Percentiles rank a stretch among this genome's conserved stretches.
Conservation (phyloP, 2,797 vertebrate species). For the Apogon talboti region DNA sequence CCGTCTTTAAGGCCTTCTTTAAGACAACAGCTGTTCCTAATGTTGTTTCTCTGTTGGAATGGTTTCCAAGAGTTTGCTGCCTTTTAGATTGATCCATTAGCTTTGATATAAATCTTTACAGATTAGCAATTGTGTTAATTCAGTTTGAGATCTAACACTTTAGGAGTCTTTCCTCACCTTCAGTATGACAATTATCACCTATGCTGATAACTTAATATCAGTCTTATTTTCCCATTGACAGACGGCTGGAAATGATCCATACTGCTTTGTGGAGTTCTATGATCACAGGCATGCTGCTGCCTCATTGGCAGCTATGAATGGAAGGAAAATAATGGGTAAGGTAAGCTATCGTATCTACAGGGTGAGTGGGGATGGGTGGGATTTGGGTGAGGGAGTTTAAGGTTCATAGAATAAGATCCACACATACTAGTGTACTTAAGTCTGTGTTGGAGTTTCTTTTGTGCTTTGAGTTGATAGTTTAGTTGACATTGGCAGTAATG, state of each 20-base stretch:
- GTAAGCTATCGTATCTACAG: conserved; percentile 90
- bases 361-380: conserved; percentile 82
- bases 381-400: conserved; percentile 24
- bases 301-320: conserved; percentile 97
- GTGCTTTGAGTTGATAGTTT: too few relatives aligned
- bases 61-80: too few relatives aligned
- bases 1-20: too few relatives aligned
- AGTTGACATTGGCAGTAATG: too few relatives aligned
- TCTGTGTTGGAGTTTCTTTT: too few relatives aligned
- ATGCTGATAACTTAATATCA: conserved; percentile 41
- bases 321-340: conserved; percentile 99
- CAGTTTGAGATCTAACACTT: not conserved
- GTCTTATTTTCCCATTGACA: conserved; percentile 75
- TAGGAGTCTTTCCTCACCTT: conserved; percentile 12
- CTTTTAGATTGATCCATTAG: too few relatives aligned
- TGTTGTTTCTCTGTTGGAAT: too few relatives aligned
- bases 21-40: too few relatives aligned
- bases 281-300: conserved; percentile 98
- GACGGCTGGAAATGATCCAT: conserved; percentile 97
- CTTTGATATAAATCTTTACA: too few relatives aligned
- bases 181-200: conserved; percentile 2
- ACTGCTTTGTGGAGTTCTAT: conserved; percentile 99
- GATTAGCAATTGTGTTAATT: too few relatives aligned
- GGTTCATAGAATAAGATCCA: not conserved
- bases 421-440: too few relatives aligned